Evolutionary conservation across 2,888 invertebrate genomes (phyloP).

Genomic region (Muschampia plurimacula): DNA sequence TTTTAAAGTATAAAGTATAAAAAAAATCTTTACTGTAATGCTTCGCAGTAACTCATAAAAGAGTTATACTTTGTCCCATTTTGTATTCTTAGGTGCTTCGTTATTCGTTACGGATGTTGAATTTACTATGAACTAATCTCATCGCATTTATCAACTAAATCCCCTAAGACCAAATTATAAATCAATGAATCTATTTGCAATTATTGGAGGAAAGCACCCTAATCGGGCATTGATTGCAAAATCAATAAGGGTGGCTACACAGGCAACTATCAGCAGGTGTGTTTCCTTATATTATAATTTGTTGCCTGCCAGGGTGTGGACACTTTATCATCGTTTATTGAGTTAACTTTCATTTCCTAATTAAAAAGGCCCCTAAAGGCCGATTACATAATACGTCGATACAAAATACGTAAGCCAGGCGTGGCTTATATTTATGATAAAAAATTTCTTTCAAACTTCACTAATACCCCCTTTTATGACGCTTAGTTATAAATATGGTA

Average conservation of each 20-base stretch:
- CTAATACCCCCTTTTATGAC: not conserved
- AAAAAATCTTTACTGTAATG: not conserved
- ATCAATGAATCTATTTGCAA: conserved; percentile 65
- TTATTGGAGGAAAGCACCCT: conserved; percentile 60
- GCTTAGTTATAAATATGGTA: not conserved
- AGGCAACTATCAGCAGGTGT: conserved; percentile 71
- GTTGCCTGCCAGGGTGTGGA: conserved; percentile 56
- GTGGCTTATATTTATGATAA: conserved; percentile 27
- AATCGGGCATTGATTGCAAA: conserved; percentile 80
- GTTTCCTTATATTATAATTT: conserved; percentile 72
- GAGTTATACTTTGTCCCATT: too few species aligned
- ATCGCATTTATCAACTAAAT: conserved; percentile 17
- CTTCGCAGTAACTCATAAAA: not conserved
- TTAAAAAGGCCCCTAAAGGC: conserved; percentile 51
- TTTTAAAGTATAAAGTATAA: not conserved
- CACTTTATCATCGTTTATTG: conserved; percentile 65
- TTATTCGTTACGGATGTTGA: not conserved
- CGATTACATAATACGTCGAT: conserved; percentile 37
- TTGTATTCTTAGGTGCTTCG: too few species aligned
- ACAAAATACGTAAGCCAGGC: conserved; percentile 26
- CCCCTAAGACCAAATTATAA: conserved; percentile 47
- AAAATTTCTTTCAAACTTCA: conserved; percentile 15
- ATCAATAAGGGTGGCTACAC: conserved; percentile 73
- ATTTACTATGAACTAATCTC: conserved; percentile 17
- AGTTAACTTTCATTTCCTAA: conserved; percentile 58